A percentile compares a stretch with the other conserved stretches of the same genome.
These are phyloP conservation scores for Chitala chitala DNA, from an alignment of 2,113 vertebrate genomes.

Conservation along the genomic window DNA sequence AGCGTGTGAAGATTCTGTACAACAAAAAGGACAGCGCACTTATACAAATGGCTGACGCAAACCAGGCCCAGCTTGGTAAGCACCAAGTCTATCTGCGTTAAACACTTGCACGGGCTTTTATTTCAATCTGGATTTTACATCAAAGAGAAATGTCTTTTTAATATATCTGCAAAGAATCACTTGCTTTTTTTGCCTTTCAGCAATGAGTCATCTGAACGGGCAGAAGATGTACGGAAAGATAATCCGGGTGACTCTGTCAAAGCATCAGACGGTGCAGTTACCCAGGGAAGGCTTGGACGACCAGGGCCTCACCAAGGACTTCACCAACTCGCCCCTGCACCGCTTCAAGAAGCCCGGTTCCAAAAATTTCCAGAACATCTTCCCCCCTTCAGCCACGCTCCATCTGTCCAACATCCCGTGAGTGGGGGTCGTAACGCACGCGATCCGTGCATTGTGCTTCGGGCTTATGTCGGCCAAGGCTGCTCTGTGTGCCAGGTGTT, in stretches of 20 bases:
- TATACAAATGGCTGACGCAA: constrained; percentile 95
- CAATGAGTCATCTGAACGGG: constrained; percentile 97
- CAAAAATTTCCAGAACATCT: constrained; percentile 98
- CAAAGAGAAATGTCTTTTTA: neutral
- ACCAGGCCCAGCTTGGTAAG: constrained; percentile 92
- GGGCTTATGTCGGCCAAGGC: too few relatives aligned
- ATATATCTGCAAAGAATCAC: neutral
- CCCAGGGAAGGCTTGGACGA: constrained; percentile 95
- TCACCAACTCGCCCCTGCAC: constrained; percentile 91
- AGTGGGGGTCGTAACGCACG: too few relatives aligned
- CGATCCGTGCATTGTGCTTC: too few relatives aligned
- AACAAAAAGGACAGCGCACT: constrained; percentile 99
- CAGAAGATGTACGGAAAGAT: constrained; percentile 99
- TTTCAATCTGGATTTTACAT: neutral
- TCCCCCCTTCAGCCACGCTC: constrained; percentile 92
- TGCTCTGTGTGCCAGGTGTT: too few relatives aligned
- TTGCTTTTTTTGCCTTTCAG: constrained; percentile 45
- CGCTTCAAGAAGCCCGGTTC: constrained; percentile 98
- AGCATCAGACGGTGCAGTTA: constrained; percentile 92
- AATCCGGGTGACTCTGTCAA: constrained; percentile 93
- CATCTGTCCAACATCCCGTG: constrained; percentile 97
- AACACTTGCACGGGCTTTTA: neutral
- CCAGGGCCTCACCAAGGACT: constrained; percentile 96
- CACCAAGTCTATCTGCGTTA: neutral
- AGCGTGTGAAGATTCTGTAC: constrained; percentile 98